Conservation (phyloP, 2,113 vertebrate genomes). For the Dasyprocta punctata region DNA sequence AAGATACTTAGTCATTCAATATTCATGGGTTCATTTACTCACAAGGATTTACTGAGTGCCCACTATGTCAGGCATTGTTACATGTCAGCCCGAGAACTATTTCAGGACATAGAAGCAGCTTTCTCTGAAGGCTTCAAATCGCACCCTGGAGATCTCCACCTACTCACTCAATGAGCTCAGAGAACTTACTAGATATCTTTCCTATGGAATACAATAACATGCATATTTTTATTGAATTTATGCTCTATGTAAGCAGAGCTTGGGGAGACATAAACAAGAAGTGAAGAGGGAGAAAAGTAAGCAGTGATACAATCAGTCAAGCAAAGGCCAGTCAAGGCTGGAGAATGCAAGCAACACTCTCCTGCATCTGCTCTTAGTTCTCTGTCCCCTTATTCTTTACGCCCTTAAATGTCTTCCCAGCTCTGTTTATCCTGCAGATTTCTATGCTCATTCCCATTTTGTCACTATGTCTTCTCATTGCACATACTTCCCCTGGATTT, state of each 20-base stretch:
- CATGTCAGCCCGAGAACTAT: slow-evolving; percentile 34
- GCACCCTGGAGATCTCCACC: slow-evolving; percentile 17
- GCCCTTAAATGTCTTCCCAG: neutral
- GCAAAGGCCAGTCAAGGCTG: neutral
- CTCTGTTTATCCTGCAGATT: neutral
- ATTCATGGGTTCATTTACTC: slow-evolving; percentile 54
- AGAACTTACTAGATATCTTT: neutral
- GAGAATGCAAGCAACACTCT: neutral
- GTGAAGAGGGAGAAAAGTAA: slow-evolving; percentile 18
- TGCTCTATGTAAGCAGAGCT: neutral
- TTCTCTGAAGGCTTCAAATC: slow-evolving; percentile 36
- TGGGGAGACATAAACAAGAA: slow-evolving; percentile 18
- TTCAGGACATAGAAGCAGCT: slow-evolving; percentile 19
- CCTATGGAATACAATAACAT: neutral
- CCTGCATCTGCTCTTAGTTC: neutral
- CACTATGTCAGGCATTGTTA: neutral
- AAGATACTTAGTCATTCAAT: slow-evolving; percentile 58
- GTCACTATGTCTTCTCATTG: neutral
- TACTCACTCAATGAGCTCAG: slow-evolving; percentile 1
- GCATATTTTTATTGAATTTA: slow-evolving; percentile 6
- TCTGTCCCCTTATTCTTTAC: neutral
- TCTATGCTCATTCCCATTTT: neutral
- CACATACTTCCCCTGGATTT: neutral
- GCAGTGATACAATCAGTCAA: neutral
- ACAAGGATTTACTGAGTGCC: slow-evolving; percentile 3